Conservation (phyloP, 2,113 vertebrate genomes). For the Rhynchomys soricoides region DNA sequence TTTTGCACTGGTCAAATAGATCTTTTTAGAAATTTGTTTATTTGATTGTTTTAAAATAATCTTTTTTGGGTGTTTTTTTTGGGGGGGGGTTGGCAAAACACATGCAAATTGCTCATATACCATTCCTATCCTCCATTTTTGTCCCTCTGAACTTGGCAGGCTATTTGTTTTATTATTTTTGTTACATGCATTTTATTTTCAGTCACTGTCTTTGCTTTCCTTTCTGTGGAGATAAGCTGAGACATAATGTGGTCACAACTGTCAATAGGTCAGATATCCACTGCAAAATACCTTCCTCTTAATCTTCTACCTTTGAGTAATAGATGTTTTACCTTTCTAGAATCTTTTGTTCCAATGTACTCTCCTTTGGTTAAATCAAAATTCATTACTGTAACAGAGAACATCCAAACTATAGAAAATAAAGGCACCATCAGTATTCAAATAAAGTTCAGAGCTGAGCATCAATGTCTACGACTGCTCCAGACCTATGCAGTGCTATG, state of each 20-base stretch:
- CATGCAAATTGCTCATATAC: no score
- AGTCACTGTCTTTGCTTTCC: not conserved
- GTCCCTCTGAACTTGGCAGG: not conserved
- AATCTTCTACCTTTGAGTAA: not conserved
- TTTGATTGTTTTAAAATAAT: not conserved
- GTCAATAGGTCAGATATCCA: not conserved
- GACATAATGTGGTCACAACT: not conserved
- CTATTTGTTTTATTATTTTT: not conserved
- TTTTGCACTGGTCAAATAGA: slow-evolving; percentile 54
- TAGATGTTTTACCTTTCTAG: slow-evolving; percentile 5
- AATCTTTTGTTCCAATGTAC: not conserved
- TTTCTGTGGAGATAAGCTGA: not conserved
- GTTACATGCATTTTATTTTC: slow-evolving; percentile 18
- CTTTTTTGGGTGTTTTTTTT: not conserved
- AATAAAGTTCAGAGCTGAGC: not conserved
- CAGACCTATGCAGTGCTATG: not conserved
- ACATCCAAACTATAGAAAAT: not conserved
- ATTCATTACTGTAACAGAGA: not conserved
- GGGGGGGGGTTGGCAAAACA: not conserved
- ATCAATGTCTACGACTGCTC: not conserved
- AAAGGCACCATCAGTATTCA: not conserved
- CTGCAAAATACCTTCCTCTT: not conserved
- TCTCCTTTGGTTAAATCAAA: not conserved
- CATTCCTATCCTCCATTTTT: not conserved
- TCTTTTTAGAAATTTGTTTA: not conserved